These are phyloP conservation scores for Orthonevra nobilis DNA, from an alignment of 2,888 invertebrate genomes.

Conservation along the genomic window DNA sequence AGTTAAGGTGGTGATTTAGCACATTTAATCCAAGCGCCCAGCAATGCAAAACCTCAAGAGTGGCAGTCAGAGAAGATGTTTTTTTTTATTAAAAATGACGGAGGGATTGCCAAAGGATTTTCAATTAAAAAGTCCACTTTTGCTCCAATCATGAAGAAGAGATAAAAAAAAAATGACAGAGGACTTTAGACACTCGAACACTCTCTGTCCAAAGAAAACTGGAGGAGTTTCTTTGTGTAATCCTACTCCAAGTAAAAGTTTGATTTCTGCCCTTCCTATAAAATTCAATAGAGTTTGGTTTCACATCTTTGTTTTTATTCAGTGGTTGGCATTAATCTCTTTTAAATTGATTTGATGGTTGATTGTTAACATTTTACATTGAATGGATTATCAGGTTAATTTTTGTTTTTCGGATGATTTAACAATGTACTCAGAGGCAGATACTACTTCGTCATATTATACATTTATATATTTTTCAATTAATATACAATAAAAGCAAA, in stretches of 20 bases:
- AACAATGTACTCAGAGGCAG: no score
- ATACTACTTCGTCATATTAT: no score
- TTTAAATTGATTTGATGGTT: constrained; percentile 59
- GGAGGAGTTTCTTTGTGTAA: constrained; percentile 36
- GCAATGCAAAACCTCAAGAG: constrained; percentile 25
- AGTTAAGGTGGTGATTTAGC: constrained; percentile 64
- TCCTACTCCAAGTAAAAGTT: constrained; percentile 54
- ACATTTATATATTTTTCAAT: no score
- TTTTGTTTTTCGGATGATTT: no score
- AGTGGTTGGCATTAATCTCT: constrained; percentile 47
- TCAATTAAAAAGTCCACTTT: constrained; percentile 65
- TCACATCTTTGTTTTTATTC: background rate
- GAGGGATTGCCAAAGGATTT: constrained; percentile 46
- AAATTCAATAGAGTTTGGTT: constrained; percentile 15
- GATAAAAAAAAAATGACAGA: no score
- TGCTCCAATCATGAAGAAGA: constrained; percentile 61
- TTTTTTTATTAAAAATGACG: constrained; percentile 37
- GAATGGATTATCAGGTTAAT: constrained; percentile 28
- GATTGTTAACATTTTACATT: constrained; percentile 29
- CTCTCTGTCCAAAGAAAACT: no score
- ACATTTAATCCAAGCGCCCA: constrained; percentile 54
- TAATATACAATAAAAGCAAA: no score
- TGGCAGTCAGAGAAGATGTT: no score
- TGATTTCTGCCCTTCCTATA: constrained; percentile 42
- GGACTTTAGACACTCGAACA: constrained; percentile 28